Evolutionary conservation across 2,888 invertebrate species (phyloP).

Genomic region (Elmis aenea): DNA sequence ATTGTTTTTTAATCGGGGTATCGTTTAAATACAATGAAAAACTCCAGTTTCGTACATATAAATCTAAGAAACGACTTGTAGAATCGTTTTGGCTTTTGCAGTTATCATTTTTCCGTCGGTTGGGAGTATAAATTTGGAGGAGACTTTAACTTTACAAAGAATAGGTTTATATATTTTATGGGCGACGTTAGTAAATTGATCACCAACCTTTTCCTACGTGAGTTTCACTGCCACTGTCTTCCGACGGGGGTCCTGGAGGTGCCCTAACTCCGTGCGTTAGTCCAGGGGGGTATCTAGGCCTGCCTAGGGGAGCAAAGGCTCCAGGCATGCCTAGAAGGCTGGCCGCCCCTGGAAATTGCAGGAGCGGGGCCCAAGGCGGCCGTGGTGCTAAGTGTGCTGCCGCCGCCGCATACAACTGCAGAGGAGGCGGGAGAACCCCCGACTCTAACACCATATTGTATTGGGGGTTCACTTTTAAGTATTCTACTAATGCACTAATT

Average conservation of each 20-base stretch:
- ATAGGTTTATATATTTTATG: too few relatives aligned
- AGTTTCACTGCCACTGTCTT: constrained; percentile 48
- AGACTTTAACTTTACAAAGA: too few relatives aligned
- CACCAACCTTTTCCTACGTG: constrained; percentile 46
- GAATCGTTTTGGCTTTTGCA: too few relatives aligned
- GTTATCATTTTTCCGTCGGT: too few relatives aligned
- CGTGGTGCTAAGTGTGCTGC: constrained; percentile 61
- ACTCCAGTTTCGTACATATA: too few relatives aligned
- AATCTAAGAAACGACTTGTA: too few relatives aligned
- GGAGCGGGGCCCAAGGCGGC: constrained; percentile 48
- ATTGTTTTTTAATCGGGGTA: too few relatives aligned
- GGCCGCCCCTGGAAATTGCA: constrained; percentile 48
- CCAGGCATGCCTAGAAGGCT: constrained; percentile 47
- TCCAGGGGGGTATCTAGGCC: constrained; percentile 42
- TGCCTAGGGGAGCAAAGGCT: constrained; percentile 44
- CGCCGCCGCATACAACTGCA: constrained; percentile 67
- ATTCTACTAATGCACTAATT: not conserved
- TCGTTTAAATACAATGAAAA: too few relatives aligned
- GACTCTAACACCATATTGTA: constrained; percentile 59
- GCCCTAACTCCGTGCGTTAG: constrained; percentile 40
- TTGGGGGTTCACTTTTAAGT: constrained; percentile 29
- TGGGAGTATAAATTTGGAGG: too few relatives aligned
- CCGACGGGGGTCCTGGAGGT: constrained; percentile 45
- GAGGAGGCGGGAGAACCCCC: constrained; percentile 62
- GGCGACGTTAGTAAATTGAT: too few relatives aligned